Base-by-base conservation (phyloP, 1,140 invertebrate species). In the Drosophila eugracilis region DNA sequence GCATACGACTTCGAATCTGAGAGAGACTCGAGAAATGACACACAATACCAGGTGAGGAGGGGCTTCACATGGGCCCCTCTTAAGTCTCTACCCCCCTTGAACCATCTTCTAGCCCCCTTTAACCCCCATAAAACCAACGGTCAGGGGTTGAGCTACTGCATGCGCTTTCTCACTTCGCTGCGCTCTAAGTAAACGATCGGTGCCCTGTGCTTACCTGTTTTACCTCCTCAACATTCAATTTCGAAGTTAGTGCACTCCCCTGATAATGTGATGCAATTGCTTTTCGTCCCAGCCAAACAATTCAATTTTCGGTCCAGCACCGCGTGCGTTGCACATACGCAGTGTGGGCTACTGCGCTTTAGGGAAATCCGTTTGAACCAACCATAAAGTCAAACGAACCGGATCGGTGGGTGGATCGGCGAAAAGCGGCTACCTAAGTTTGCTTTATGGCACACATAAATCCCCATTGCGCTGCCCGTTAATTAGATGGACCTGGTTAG, bases 131-230 rank as follows among this genome's bases (percentile, higher is more conserved):
- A 28, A 12, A 6, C 22, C 19, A 36, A n/a, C 32, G 81, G 77
- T 81, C 73, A 77, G 81, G 76, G 81, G 81, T 85, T 55, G 42
- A 62, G 22, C 72, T 49, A 58, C 75, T 54, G 47, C 60, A 49
- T 7, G 41, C 41, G 70, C 45, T 65, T 76, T 81, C 73, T 74
- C 57, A 85, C 63, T 52, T 76, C 65, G 19, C 65, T 59, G 55
- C 26, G 72, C 63, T 75, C 54, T 45, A 73, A 72, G 65, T 57
- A 62, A 83, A 55, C 78, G 73, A 73, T 81, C 59, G 12, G 14
- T 34, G 39, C 14, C 41, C 21, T 4, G 28, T 7, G 26, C 7
- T 60, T n/a, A 17, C 37, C 26, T 10, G 36, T 26, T 45, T 41
- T 3, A 30, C 26, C 42, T 9, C 39, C 28, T 34, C 39, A 36